Base-by-base conservation (phyloP, 2,113 vertebrate species). In the Perca schrenkii region DNA sequence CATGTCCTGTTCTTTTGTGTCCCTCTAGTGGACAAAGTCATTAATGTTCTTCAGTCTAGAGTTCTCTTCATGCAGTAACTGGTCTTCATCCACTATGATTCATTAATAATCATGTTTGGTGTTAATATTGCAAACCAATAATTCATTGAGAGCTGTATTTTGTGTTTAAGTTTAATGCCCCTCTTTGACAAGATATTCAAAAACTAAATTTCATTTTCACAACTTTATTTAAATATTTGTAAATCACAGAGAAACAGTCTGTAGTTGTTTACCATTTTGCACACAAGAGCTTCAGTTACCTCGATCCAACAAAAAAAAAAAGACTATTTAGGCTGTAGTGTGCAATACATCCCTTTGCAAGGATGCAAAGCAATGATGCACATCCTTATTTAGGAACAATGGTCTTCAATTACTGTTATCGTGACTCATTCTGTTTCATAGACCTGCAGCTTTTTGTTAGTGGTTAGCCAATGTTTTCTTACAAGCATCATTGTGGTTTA, bases 21-120 rank as follows among this genome's bases (percentile, higher is more conserved):
- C 92, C 91, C 91, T 86, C 91, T 93, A 88, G 92, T 93, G 91
- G 91, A 83, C 84, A 66, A 58, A 14, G 76, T 66, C 1, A 67
- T 68, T 14, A 8, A 63, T 77, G 19, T 22, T 74, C n/a, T 25
- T 53, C 10, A 1, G 14, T 28, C 6, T 10, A 6, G 4, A 52
- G 10, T 43, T 40, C 8, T 76, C 36, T 15, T 57, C 34, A 25
- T 34, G 19, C 17, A 22, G 4, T 62, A 28, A 28, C 8, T 19
- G n/a, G 2, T 34, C 17, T 60, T 28, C 25, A 68, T 61, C 10
- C 3, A n/a, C 11, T 19, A 1, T 28, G 40, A 57, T 56, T 52
- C 8, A 19, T 6, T 53, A 1, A 31, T 43, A 64, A 52, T 17
- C 40, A 6, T 61, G 15, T 81, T 56, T 74, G 15, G 8, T 66